Evolutionary conservation across 2,113 vertebrate species (phyloP).

Genomic region (Nycticryphes semicollaris): DNA sequence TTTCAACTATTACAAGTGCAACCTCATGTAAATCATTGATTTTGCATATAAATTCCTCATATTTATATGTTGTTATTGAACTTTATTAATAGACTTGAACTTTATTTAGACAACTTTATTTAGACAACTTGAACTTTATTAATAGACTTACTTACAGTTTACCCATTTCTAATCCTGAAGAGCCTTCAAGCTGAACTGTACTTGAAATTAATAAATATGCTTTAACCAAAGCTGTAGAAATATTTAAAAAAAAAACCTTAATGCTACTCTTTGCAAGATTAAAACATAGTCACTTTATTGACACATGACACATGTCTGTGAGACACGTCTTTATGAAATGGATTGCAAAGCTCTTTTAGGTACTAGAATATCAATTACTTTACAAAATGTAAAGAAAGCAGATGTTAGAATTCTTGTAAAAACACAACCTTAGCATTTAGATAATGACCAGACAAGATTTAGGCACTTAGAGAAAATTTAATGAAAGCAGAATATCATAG

Average conservation of each 20-base stretch:
- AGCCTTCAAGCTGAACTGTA: not conserved
- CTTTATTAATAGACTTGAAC: not conserved
- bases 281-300: not conserved
- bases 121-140: not conserved
- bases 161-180: not conserved
- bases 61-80: not conserved
- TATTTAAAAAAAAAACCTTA: not conserved
- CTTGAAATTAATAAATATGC: not conserved
- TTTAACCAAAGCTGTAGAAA: not conserved
- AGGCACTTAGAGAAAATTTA: not conserved
- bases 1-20: not conserved
- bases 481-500: not conserved
- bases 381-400: not conserved
- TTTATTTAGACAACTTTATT: too few relatives aligned
- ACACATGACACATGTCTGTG: not conserved
- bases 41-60: not conserved
- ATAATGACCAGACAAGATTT: not conserved
- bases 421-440: not conserved
- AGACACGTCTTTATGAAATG: not conserved
- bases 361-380: not conserved
- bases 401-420: not conserved
- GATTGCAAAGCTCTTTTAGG: not conserved
- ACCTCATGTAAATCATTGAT: not conserved
- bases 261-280: not conserved
- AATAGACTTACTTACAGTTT: not conserved